Base-by-base conservation (phyloP, 2,113 vertebrate genomes). In the Rhynchomys soricoides region DNA sequence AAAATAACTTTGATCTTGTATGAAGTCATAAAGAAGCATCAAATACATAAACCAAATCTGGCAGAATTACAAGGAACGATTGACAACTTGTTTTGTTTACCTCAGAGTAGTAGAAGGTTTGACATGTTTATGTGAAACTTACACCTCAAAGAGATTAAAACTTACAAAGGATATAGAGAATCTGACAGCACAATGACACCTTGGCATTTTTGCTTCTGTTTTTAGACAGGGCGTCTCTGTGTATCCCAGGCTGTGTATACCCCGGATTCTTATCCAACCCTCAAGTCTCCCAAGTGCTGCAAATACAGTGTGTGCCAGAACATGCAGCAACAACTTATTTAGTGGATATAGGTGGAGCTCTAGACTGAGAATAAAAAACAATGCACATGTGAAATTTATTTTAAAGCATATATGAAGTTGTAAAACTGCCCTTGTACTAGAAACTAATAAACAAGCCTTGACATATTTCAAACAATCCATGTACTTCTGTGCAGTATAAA, bases 111-210 rank as follows among this genome's bases (percentile, higher is more conserved):
- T 64, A 62, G 40, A 70, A n/a, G 90, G 79, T 88, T 91, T 89
- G 59, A 57, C 12, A 73, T 62, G 45, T 1, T 22, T 89, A 62
- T 89, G 73, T 95, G 78, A 96, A 89, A 93, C 3, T 62, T 71
- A 86, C n/a, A 55, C 43, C 82, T 66, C 50, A 95, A 94, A 19
- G 40, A 89, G 64, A 96, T 3, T 66, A 89, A 89, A 87, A 82
- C 57, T 71, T 68, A 86, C 17, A 74, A 66, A 90, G 88, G 43
- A 17, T 43, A 82, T 34, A 93, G n/a, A 86, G 73, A 64, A 48
- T 75, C 37, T 89, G 40, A 26, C n/a, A 92, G 70, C 59, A 85
- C 26, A 85, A 66, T 45, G 81, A 89, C 79, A 93, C 29, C 73
- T 83, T 93, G 34, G 64, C 26, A 11, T 37, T 68, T 50, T 86